Evolutionary conservation across 2,888 invertebrate species (phyloP), one percentile per base, ranked within the genome.

Genomic region (Rhamphomyia laevipes): DNA sequence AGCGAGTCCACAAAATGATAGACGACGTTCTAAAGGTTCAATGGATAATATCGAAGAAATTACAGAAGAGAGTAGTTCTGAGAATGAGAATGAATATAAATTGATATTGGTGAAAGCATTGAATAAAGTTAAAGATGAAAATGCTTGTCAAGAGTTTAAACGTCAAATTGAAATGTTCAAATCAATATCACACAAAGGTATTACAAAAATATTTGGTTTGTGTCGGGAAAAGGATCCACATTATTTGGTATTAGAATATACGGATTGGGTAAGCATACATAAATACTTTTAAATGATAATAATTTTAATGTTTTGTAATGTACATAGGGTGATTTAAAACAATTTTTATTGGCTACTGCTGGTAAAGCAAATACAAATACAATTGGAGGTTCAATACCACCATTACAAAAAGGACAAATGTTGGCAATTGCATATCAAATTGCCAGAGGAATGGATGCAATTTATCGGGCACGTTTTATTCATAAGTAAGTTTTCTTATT

Each of bases 181-280:
- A 45, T 84, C 86, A 51, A 73, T 90, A n/a, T 81, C 83, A 7
- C 91, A 93, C 67, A 82, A 85, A 55, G 84, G 88, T 61, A 77
- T 95, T 1, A 83, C 81, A 0, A 81, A 82, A 37, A 70, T 94
- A 42, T 73, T 86, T 46, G 94, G 91, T 0, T 71, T 93, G 10
- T 92, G 91, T 63, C 78, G 83, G 43, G 88, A 88, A 46, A 76
- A 77, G 4, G 90, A 92, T 57, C 94, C 93, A 0, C 88, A 91
- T 63, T 89, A 84, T 61, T 81, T 94, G 79, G 78, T 95, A 18
- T 70, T 91, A 13, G 92, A 95, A 63, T 87, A 91, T 63, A 91
- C 91, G 4, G 94, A 95, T 65, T 94, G 93, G 94, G 88, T 89
- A 67, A 71, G n/a, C n/a, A 74, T 59, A 7, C 30, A 37, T 21